A percentile compares a stretch with the other conserved stretches of the same genome.
Conservation (phyloP, 2,888 invertebrate species). For the Drosophila quinaria region DNA sequence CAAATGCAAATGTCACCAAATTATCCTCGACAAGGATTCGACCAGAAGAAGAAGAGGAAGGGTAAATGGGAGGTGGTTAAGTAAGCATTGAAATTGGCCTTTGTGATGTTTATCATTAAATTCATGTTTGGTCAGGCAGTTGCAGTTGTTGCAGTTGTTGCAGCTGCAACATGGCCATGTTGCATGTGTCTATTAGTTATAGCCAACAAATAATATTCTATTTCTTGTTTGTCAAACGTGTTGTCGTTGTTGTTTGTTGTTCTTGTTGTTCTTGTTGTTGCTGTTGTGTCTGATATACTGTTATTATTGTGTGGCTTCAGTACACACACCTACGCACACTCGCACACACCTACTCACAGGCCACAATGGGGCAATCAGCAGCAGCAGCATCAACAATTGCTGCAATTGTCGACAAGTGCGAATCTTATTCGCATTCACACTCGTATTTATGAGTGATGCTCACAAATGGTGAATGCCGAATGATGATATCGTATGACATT, state of each 20-base stretch:
- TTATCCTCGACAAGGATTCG: slow-evolving; percentile 39
- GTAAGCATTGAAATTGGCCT: slow-evolving; percentile 49
- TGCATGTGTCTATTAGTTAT: slow-evolving; percentile 61
- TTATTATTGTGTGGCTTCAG: slow-evolving; percentile 46
- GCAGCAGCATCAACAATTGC: slow-evolving; percentile 63
- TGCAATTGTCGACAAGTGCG: slow-evolving; percentile 59
- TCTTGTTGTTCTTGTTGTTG: slow-evolving; percentile 13
- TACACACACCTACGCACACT: not conserved
- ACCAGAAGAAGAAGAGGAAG: not conserved
- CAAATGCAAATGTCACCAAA: slow-evolving; percentile 58
- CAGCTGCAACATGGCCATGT: slow-evolving; percentile 32
- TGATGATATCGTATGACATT: slow-evolving; percentile 20
- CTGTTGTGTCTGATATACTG: slow-evolving; percentile 21
- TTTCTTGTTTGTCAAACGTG: slow-evolving; percentile 40
- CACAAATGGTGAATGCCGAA: not conserved
- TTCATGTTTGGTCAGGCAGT: slow-evolving; percentile 49
- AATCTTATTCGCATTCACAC: slow-evolving; percentile 40
- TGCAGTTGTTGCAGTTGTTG: slow-evolving; percentile 8
- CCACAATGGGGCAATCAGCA: slow-evolving; percentile 71
- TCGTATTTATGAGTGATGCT: slow-evolving; percentile 65
- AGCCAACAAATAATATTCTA: slow-evolving; percentile 69
- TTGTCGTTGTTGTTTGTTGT: slow-evolving; percentile 32
- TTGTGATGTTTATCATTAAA: slow-evolving; percentile 73
- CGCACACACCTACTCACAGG: slow-evolving; percentile 1
- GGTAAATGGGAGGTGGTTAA: not conserved